Conservation (phyloP, 2,888 invertebrate genomes). For the Hecatera dysodea region DNA sequence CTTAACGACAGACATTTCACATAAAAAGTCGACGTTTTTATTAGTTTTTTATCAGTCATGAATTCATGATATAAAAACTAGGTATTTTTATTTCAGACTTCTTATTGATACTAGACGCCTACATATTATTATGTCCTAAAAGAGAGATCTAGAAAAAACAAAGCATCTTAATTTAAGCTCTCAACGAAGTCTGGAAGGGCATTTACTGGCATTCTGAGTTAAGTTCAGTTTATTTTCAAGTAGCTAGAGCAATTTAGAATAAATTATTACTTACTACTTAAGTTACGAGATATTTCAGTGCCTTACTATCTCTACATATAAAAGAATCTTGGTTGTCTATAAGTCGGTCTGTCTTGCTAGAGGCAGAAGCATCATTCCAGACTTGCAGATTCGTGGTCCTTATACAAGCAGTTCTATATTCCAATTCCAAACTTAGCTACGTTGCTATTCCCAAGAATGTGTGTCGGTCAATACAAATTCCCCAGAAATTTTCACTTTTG, state of each 20-base stretch:
- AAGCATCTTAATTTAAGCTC: not conserved
- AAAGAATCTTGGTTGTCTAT: not conserved
- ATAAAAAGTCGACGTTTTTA: constrained; percentile 4
- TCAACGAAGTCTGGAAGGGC: not conserved
- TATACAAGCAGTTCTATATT: not conserved
- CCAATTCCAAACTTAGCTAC: not conserved
- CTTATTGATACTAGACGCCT: constrained; percentile 4
- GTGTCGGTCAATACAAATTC: not conserved
- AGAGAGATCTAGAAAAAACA: not conserved
- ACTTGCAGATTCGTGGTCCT: not conserved
- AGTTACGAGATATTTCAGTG: not conserved
- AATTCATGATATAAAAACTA: not conserved
- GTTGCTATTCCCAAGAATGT: not conserved
- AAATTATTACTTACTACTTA: not conserved
- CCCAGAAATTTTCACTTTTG: not conserved
- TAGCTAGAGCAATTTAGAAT: not conserved
- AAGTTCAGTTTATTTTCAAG: not conserved
- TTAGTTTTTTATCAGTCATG: constrained; percentile 12
- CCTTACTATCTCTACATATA: too few relatives aligned
- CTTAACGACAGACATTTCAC: constrained; percentile 9
- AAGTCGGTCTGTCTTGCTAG: not conserved
- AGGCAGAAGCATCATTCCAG: not conserved
- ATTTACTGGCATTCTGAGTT: not conserved
- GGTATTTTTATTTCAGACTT: not conserved
- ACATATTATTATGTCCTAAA: not conserved